Conservation (phyloP, 2,888 invertebrate genomes). For the Cordilura impudica region DNA sequence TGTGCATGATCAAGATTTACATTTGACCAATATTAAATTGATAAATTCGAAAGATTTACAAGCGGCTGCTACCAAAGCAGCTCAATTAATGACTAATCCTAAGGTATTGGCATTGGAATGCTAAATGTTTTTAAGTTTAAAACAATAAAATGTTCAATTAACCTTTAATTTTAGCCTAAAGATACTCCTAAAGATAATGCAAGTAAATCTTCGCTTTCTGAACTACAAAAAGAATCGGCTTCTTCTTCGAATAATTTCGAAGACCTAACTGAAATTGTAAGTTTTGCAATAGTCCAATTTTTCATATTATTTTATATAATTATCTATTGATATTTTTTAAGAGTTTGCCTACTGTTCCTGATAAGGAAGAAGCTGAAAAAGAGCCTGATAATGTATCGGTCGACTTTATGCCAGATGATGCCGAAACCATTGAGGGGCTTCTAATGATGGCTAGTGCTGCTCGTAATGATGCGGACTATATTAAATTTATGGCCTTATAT, state of each 20-base stretch:
- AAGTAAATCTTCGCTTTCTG: conserved; percentile 34
- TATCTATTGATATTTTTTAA: not conserved
- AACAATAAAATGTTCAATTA: too few species aligned
- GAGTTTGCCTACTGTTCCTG: conserved; percentile 29
- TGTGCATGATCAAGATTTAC: conserved; percentile 74
- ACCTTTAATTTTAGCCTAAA: conserved; percentile 29
- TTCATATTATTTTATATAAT: not conserved
- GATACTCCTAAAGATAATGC: conserved; percentile 39
- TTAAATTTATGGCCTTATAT: conserved; percentile 76
- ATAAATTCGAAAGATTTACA: conserved; percentile 73
- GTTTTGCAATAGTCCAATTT: not conserved
- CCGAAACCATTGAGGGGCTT: conserved; percentile 73
- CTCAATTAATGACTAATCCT: conserved; percentile 67
- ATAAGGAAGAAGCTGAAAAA: conserved; percentile 40
- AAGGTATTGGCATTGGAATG: conserved; percentile 51
- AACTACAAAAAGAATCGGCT: conserved; percentile 35
- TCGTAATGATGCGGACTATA: conserved; percentile 73
- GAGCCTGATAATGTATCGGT: conserved; percentile 67
- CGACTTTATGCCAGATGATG: conserved; percentile 59
- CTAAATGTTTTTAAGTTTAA: not conserved
- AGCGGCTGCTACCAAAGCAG: conserved; percentile 71
- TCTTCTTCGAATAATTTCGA: conserved; percentile 36
- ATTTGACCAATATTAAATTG: conserved; percentile 71
- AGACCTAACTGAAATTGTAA: conserved; percentile 45
- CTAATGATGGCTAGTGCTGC: conserved; percentile 74